Percentiles rank a stretch among this genome's conserved stretches.
These are phyloP conservation scores for Rhadina sibilatrix DNA, from an alignment of 2,113 vertebrate genomes.

Conservation along the genomic window DNA sequence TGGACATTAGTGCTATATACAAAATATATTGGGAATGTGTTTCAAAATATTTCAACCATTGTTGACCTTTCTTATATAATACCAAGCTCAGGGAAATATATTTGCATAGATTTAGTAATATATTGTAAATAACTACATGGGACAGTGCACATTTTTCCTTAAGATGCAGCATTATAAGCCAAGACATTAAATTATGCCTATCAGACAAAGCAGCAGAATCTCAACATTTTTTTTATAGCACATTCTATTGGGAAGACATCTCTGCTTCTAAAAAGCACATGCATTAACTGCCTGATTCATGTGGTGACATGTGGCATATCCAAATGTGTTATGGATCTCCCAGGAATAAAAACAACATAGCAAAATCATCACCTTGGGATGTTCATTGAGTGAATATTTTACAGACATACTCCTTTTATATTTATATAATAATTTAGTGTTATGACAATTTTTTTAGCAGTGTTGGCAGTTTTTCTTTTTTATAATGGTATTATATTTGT, in stretches of 20 bases:
- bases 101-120: constrained; percentile 84
- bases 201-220: constrained; percentile 81
- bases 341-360: constrained; percentile 83
- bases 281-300: constrained; percentile 85
- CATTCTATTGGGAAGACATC: constrained; percentile 82
- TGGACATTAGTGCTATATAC: constrained; percentile 63
- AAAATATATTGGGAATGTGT: constrained; percentile 71
- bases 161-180: constrained; percentile 80
- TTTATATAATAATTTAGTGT: constrained; percentile 91
- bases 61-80: constrained; percentile 83
- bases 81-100: constrained; percentile 74
- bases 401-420: constrained; percentile 87
- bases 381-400: constrained; percentile 88
- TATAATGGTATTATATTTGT: constrained; percentile 87
- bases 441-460: constrained; percentile 86
- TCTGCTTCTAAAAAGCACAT: constrained; percentile 79
- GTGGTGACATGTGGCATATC: constrained; percentile 82
- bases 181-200: constrained; percentile 85
- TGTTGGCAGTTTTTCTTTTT: constrained; percentile 87
- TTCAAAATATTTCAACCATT: constrained; percentile 81
- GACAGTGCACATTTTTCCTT: constrained; percentile 80
- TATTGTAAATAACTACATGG: constrained; percentile 79
- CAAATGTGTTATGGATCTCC: constrained; percentile 85
- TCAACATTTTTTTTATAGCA: constrained; percentile 75
- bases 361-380: constrained; percentile 87